Percentiles rank a stretch among this genome's conserved stretches.
Evolutionary conservation across 2,888 invertebrate genomes (phyloP).

Genomic region (Malthinus seriepunctatus): DNA sequence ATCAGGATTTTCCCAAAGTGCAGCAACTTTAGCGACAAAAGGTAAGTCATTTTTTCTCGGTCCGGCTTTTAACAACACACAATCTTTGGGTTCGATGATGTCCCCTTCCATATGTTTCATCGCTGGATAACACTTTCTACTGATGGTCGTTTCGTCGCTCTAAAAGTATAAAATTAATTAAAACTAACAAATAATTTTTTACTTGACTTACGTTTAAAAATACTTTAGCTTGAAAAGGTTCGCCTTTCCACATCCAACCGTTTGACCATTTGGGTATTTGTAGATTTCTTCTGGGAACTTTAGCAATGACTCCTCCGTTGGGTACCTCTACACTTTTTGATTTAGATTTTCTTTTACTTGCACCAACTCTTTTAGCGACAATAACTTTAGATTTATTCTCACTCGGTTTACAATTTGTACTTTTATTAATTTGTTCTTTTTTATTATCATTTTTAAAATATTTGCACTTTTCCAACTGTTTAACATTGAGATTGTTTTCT

Average conservation of each 20-base stretch:
- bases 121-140: slow-evolving; percentile 84
- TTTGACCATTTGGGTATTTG: slow-evolving; percentile 78
- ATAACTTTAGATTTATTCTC: slow-evolving; percentile 26
- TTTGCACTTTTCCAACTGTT: slow-evolving; percentile 19
- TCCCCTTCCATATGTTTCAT: slow-evolving; percentile 91
- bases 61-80: slow-evolving; percentile 88
- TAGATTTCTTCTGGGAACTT: slow-evolving; percentile 44
- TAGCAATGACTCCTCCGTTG: slow-evolving; percentile 35
- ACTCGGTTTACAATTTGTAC: slow-evolving; percentile 33
- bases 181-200: neutral
- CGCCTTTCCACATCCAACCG: slow-evolving; percentile 91
- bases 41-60: slow-evolving; percentile 83
- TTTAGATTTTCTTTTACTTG: slow-evolving; percentile 45
- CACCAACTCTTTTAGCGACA: slow-evolving; percentile 35
- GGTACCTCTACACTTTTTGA: slow-evolving; percentile 35
- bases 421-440: slow-evolving; percentile 23
- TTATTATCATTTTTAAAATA: slow-evolving; percentile 16
- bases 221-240: slow-evolving; percentile 79
- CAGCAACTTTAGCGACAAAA: slow-evolving; percentile 92
- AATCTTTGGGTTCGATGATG: slow-evolving; percentile 83
- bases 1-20: slow-evolving; percentile 93
- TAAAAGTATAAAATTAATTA: slow-evolving; percentile 49
- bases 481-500: slow-evolving; percentile 23
- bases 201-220: slow-evolving; percentile 78
- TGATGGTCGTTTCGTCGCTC: slow-evolving; percentile 75